These are phyloP conservation scores for Pagetopsis macropterus DNA, from an alignment of 2,797 vertebrate genomes.

Conservation along the genomic window DNA sequence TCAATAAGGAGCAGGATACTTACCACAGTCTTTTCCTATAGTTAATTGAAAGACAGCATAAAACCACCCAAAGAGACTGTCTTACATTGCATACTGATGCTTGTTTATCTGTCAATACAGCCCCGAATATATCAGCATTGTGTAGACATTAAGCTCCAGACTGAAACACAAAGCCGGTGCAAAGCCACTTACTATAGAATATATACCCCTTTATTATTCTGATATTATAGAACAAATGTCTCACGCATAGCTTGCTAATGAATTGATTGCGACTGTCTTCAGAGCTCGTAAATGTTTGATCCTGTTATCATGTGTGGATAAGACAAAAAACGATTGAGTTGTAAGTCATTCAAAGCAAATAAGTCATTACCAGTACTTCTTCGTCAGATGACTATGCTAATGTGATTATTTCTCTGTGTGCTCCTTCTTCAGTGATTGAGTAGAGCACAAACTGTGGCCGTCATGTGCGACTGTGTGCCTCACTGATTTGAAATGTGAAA, in stretches of 20 bases:
- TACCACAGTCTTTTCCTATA: not conserved
- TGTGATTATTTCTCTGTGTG: conserved; percentile 70
- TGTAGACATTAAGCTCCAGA: conserved; percentile 11
- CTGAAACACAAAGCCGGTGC: not conserved
- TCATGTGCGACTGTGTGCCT: conserved; percentile 54
- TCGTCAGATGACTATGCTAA: conserved; percentile 76
- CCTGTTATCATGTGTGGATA: conserved; percentile 53
- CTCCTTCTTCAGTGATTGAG: conserved; percentile 74
- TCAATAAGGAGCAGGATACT: conserved; percentile 4
- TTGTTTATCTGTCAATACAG: conserved; percentile 17
- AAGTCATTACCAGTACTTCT: conserved; percentile 66
- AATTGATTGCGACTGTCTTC: conserved; percentile 52
- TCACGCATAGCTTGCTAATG: conserved; percentile 41
- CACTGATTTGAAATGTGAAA: conserved; percentile 68
- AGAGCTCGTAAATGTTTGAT: conserved; percentile 51
- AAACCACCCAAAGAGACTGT: not conserved
- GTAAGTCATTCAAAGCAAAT: conserved; percentile 64
- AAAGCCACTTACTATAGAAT: conserved; percentile 17
- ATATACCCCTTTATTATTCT: conserved; percentile 17
- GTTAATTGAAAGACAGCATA: conserved; percentile 10
- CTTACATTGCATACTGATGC: conserved; percentile 17
- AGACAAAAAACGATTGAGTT: conserved; percentile 48
- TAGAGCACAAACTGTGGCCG: conserved; percentile 58
- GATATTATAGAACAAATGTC: conserved; percentile 24
- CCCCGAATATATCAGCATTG: conserved; percentile 7